Base-by-base conservation (phyloP, 2,888 invertebrate genomes). In the Andrena camellia region DNA sequence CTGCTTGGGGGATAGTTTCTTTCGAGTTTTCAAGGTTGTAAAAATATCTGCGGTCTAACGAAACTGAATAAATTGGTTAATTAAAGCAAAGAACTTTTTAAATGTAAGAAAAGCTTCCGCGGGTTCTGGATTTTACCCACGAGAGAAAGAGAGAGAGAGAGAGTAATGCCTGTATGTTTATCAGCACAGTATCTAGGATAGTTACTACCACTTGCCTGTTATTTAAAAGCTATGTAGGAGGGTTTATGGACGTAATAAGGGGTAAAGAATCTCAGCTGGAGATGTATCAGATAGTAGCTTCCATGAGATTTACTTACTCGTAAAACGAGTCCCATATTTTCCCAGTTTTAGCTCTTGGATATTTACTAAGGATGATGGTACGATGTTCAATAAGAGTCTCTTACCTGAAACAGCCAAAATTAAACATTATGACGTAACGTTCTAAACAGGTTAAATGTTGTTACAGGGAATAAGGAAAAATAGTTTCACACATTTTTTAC, bases 221-320 rank as follows among this genome's bases (percentile, higher is more conserved):
- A 57, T 57, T 57, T 57, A 57, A 57, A 57, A 26, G 57, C 57
- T 57, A 57, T 57, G 26, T 57, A 23, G 57, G 4, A 23, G 23
- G 57, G 57, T 57, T 57, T 57, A 57, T 57, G 57, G 57, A 42
- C 57, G 57, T 57, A 57, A 57, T 57, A 57, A 57, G 57, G 23
- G 23, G 23, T 57, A 57, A 57, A 26, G 57, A 57, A 57, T 57
- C 26, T 26, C 23, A 23, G 57, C 57, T 23, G 23, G 10, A 57
- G 26, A 57, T 57, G 57, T 26, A 57, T 57, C 23, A 57, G 57
- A 57, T 57, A 57, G 57, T 57, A 57, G 23, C 10, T 57, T 57
- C 2, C 57, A 57, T 23, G 57, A 26, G 23, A 57, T 57, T 57
- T 57, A 57, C 57, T 57, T 57, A 57, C 57, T 57, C 57, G 57